Percentiles rank a stretch among this genome's conserved stretches.
These are phyloP conservation scores for Psylliodes chrysocephalus DNA, from an alignment of 2,888 invertebrate genomes.

Conservation along the genomic window DNA sequence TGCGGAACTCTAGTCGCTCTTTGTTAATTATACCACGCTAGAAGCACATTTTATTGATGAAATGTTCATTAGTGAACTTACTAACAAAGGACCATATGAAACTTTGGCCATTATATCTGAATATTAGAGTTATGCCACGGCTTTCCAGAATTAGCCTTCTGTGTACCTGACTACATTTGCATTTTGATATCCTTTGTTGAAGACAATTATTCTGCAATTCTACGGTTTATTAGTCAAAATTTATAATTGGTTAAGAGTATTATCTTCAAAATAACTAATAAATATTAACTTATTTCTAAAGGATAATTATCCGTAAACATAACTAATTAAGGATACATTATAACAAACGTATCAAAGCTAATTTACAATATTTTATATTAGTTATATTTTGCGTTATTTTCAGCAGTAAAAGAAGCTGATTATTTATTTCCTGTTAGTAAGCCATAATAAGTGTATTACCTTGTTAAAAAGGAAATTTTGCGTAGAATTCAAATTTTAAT, in stretches of 20 bases:
- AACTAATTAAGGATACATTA: too few species aligned
- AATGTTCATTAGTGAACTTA: conserved; percentile 45
- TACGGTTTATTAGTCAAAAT: conserved; percentile 3
- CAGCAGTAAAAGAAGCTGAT: too few species aligned
- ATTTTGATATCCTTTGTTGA: conserved; percentile 35
- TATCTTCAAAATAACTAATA: too few species aligned
- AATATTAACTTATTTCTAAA: too few species aligned
- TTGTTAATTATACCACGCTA: conserved; percentile 58
- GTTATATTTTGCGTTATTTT: too few species aligned
- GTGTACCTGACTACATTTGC: conserved; percentile 44
- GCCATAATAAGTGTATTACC: too few species aligned
- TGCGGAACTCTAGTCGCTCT: conserved; percentile 53
- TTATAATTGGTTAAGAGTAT: background rate
- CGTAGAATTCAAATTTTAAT: too few species aligned
- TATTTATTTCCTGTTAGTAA: too few species aligned
- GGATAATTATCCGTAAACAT: too few species aligned
- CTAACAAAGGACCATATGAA: conserved; percentile 47
- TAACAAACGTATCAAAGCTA: too few species aligned
- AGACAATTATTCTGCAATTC: conserved; percentile 26
- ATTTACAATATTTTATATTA: too few species aligned
- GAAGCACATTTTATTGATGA: conserved; percentile 46
- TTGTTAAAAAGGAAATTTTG: too few species aligned
- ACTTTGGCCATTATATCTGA: conserved; percentile 43
- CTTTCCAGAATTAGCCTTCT: conserved; percentile 33
- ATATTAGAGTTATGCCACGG: conserved; percentile 34